phyloP scores from a whole-genome alignment of 1,140 invertebrate species.

The Zaprionus ghesquierei region DNA sequence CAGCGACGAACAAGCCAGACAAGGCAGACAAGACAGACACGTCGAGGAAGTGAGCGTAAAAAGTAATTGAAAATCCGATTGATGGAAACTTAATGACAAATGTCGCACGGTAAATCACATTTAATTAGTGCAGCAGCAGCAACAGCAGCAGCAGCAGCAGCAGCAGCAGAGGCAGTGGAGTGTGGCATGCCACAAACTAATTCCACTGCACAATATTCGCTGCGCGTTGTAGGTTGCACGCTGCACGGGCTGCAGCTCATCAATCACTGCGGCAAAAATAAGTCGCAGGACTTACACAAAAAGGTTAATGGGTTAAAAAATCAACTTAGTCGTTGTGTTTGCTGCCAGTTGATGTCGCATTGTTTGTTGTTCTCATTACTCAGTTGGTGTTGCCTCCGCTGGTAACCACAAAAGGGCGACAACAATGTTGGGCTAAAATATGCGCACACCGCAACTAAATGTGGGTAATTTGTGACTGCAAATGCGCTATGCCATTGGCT shows the following conservation, averaged over 20 bases:
- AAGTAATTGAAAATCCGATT: slow-evolving; percentile 23
- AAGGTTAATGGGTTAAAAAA: slow-evolving; percentile 76
- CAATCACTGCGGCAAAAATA: slow-evolving; percentile 63
- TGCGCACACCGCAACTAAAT: slow-evolving; percentile 69
- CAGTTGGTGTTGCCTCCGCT: background rate
- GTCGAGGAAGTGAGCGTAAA: background rate
- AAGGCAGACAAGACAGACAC: slow-evolving; percentile 2
- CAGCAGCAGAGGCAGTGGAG: background rate
- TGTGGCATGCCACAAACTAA: slow-evolving; percentile 51
- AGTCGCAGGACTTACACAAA: slow-evolving; percentile 34
- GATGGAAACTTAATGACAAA: slow-evolving; percentile 52
- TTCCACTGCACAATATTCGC: slow-evolving; percentile 39
- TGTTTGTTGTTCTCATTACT: slow-evolving; percentile 40
- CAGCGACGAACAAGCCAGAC: background rate
- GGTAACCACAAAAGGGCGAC: slow-evolving; percentile 39
- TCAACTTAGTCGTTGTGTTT: slow-evolving; percentile 52
- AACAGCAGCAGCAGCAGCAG: slow-evolving; percentile 8
- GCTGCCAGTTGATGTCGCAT: slow-evolving; percentile 47
- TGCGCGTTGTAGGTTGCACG: background rate
- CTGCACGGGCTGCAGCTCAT: slow-evolving; percentile 28
- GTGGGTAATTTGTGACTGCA: slow-evolving; percentile 71
- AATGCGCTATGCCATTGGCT: slow-evolving; percentile 32
- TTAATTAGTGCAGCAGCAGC: slow-evolving; percentile 58
- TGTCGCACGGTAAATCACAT: slow-evolving; percentile 54
- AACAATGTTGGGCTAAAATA: slow-evolving; percentile 55